Percentiles rank a stretch among this genome's conserved stretches.
phyloP scores from a whole-genome alignment of 2,888 invertebrate genomes.

The Dryomyza anilis region DNA sequence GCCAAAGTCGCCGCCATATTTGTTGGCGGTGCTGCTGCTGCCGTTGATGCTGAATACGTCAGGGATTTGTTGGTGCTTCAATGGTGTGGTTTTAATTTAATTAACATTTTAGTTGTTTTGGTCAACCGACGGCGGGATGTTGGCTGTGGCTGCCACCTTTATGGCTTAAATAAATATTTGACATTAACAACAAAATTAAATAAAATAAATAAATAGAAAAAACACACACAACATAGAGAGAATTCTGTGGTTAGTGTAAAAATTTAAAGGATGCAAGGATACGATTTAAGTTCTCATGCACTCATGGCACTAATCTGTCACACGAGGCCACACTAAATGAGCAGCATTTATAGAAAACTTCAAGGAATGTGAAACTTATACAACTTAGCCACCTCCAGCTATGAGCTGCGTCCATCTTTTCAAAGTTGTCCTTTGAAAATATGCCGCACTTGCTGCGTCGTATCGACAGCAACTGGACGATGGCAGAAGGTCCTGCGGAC shows the following conservation, averaged over 20 bases:
- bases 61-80: background rate
- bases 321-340: too few relatives aligned
- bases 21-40: constrained; percentile 6
- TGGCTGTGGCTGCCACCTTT: background rate
- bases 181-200: background rate
- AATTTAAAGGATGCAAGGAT: background rate
- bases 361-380: background rate
- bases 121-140: too few relatives aligned
- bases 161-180: constrained; percentile 7
- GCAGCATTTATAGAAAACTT: too few relatives aligned
- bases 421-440: background rate
- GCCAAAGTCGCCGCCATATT: constrained; percentile 15
- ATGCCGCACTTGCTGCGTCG: background rate
- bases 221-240: background rate
- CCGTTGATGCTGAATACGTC: background rate
- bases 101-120: constrained; percentile 18
- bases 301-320: too few relatives aligned
- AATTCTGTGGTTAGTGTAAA: background rate
- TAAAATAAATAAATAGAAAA: background rate
- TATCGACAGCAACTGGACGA: background rate
- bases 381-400: too few relatives aligned
- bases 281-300: background rate
- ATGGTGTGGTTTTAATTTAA: constrained; percentile 17
- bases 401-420: background rate
- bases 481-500: constrained; percentile 1